Percentiles rank a stretch among this genome's conserved stretches.
These are phyloP conservation scores for Hafferia zeledoni DNA, from an alignment of 2,797 vertebrate genomes.

Conservation along the genomic window DNA sequence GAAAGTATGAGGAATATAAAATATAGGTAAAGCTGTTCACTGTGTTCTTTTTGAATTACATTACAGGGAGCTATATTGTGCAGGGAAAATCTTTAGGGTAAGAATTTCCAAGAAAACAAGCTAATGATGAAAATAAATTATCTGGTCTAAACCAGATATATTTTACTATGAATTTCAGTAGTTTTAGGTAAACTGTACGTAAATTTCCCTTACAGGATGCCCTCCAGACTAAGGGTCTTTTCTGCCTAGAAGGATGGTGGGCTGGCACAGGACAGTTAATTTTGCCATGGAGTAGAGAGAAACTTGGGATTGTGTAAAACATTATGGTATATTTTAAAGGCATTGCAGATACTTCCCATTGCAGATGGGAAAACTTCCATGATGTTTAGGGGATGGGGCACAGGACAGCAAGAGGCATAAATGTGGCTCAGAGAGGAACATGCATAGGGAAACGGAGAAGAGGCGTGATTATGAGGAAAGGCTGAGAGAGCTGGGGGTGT, in stretches of 20 bases:
- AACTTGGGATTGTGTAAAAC: neutral
- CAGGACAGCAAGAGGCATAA: neutral
- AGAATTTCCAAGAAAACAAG: neutral
- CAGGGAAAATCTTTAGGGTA: neutral
- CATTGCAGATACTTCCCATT: too few species aligned
- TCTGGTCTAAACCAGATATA: neutral
- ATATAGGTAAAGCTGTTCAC: neutral
- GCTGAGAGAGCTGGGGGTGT: too few species aligned
- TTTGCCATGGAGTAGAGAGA: neutral
- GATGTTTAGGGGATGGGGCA: fast-evolving
- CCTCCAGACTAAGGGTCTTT: neutral
- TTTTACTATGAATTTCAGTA: neutral
- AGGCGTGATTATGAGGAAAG: too few species aligned
- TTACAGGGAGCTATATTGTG: neutral
- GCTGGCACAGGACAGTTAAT: neutral
- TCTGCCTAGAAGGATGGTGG: neutral
- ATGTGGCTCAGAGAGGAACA: neutral
- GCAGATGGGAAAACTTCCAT: neutral
- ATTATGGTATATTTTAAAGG: neutral
- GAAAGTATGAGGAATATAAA: neutral
- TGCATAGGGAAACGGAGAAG: neutral
- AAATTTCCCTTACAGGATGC: neutral
- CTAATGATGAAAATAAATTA: neutral
- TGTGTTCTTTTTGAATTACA: neutral
- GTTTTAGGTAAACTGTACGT: neutral